phyloP scores from a whole-genome alignment of 2,113 vertebrate genomes.

The Marmota monax region DNA sequence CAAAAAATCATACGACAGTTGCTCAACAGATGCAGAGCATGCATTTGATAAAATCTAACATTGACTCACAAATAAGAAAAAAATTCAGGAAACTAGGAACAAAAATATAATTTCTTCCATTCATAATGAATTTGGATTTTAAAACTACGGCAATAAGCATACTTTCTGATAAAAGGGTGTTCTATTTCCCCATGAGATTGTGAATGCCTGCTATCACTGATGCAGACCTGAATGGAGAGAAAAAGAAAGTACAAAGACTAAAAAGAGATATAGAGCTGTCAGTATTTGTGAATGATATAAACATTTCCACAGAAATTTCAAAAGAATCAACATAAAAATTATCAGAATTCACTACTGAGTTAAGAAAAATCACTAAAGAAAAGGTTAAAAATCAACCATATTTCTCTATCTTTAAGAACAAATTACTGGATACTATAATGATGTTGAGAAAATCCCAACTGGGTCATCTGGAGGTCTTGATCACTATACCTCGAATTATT shows the following conservation, averaged over 20 bases:
- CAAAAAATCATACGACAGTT: background rate
- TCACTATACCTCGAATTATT: too few relatives aligned
- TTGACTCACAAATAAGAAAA: background rate
- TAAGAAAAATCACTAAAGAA: background rate
- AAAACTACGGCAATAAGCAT: background rate
- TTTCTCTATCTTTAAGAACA: too few relatives aligned
- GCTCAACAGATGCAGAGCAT: constrained; percentile 29
- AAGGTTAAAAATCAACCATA: background rate
- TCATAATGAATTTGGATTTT: background rate
- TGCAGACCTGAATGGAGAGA: background rate
- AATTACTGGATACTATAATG: too few relatives aligned
- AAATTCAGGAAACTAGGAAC: constrained; percentile 5
- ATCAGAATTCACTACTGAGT: background rate
- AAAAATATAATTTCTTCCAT: background rate
- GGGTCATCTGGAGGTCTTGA: too few relatives aligned
- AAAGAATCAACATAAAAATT: background rate
- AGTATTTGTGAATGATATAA: background rate
- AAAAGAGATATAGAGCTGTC: background rate
- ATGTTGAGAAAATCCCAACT: too few relatives aligned
- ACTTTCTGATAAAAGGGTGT: background rate
- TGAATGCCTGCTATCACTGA: background rate
- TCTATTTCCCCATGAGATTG: background rate
- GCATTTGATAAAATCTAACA: constrained; percentile 34
- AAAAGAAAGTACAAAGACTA: background rate
- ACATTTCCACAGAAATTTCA: background rate